Percentiles rank a stretch among this genome's conserved stretches.
Evolutionary conservation across 1,140 invertebrate genomes (phyloP).

Genomic region (Drosophila carrolli): DNA sequence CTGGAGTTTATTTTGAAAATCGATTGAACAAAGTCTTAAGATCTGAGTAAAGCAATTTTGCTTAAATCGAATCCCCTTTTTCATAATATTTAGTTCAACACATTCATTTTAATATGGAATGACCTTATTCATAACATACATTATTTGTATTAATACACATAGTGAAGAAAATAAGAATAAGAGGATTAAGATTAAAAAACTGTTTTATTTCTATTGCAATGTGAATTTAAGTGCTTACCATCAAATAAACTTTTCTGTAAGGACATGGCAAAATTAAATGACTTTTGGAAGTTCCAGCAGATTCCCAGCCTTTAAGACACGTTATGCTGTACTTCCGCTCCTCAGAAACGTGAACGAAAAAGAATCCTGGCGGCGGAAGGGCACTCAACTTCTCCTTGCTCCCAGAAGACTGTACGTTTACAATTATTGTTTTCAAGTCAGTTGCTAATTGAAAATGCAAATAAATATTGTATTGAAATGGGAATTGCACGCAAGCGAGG

Average conservation of each 20-base stretch:
- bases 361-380: not conserved
- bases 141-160: too few species aligned
- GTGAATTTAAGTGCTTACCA: too few species aligned
- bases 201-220: too few species aligned
- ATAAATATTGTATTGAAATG: slow-evolving; percentile 55
- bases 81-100: not conserved
- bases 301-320: slow-evolving; percentile 3
- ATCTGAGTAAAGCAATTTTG: not conserved
- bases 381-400: not conserved
- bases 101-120: too few species aligned
- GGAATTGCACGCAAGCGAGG: slow-evolving; percentile 24
- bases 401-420: slow-evolving; percentile 16
- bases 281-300: not conserved
- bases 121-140: too few species aligned
- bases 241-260: too few species aligned
- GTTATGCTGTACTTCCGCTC: not conserved
- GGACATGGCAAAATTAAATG: too few species aligned
- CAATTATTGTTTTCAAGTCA: slow-evolving; percentile 53
- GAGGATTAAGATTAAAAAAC: too few species aligned
- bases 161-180: too few species aligned
- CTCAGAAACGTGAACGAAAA: not conserved
- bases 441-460: slow-evolving; percentile 68
- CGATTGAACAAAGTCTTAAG: not conserved
- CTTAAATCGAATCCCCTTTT: not conserved
- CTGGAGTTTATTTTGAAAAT: slow-evolving; percentile 4